A percentile compares a stretch with the other conserved stretches of the same genome.
phyloP scores from a whole-genome alignment of 2,888 invertebrate genomes.

The Muscina levida region DNA sequence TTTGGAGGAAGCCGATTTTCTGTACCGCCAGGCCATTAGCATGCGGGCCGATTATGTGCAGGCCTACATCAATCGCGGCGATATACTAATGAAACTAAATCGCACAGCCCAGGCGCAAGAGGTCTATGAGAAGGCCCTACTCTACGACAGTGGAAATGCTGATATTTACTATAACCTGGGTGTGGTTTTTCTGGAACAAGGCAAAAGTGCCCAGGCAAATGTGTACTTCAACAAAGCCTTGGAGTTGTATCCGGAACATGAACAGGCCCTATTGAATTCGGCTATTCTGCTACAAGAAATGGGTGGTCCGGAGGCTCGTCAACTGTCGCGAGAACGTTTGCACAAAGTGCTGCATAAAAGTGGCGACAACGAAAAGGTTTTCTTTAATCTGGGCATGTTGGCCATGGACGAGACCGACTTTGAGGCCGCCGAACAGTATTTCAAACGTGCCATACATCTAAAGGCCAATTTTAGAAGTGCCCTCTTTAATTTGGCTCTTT shows the following conservation, averaged over 20 bases:
- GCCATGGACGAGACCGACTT: slow-evolving; percentile 97
- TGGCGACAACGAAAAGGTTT: slow-evolving; percentile 92
- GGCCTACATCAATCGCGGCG: slow-evolving; percentile 98
- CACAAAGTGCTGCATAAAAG: slow-evolving; percentile 86
- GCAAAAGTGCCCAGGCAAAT: slow-evolving; percentile 93
- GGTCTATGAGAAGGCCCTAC: slow-evolving; percentile 94
- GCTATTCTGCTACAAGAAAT: slow-evolving; percentile 96
- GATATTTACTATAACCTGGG: slow-evolving; percentile 97
- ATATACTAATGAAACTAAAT: slow-evolving; percentile 96
- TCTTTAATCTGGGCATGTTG: slow-evolving; percentile 97
- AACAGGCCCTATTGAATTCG: slow-evolving; percentile 96
- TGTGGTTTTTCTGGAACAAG: slow-evolving; percentile 95
- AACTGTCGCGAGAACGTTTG: slow-evolving; percentile 89
- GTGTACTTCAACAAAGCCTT: slow-evolving; percentile 96
- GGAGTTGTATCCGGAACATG: slow-evolving; percentile 95
- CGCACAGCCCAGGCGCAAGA: slow-evolving; percentile 96
- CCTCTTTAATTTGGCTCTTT: slow-evolving; percentile 94
- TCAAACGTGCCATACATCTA: slow-evolving; percentile 91
- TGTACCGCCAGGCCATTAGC: slow-evolving; percentile 96
- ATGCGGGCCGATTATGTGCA: slow-evolving; percentile 95
- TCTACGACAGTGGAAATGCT: slow-evolving; percentile 95
- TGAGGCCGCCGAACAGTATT: slow-evolving; percentile 94
- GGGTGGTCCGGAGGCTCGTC: slow-evolving; percentile 89
- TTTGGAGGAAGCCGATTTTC: slow-evolving; percentile 95
- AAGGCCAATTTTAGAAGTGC: slow-evolving; percentile 96